Evolutionary conservation across 2,113 vertebrate species (phyloP), one percentile per base, ranked within the genome.

Genomic region (Ramphastos sulfuratus): DNA sequence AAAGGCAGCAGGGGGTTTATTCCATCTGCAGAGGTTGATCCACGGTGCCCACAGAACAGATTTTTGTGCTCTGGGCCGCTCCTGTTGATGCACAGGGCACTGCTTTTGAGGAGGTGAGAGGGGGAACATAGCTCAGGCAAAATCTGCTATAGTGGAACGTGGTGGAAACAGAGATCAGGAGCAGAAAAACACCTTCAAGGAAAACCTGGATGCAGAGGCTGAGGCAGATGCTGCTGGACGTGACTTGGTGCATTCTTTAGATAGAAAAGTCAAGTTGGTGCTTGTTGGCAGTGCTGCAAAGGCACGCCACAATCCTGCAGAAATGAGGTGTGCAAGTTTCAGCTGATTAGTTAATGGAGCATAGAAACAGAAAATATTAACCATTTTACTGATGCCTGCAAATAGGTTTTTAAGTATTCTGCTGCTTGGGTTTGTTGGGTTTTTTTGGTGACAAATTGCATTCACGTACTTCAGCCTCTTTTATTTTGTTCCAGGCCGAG

Each of bases 321-420:
- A 96, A 91, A 87, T 70, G 95, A 82, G 88, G 95, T 12, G 15
- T 95, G 93, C 94, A 52, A 18, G 37, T 75, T 93, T 87, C 87
- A 94, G 85, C 90, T 82, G 70, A 91, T 85, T 71, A 67, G 79
- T 77, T 92, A 80, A 74, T 87, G 80, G 75, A 90, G 66, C 59
- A 1, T 10, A 50, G 87, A 73, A 81, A 85, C 61, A 90, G 65
- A 90, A 86, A 87, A 82, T 58, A 82, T 46, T 65, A 87, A 88
- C 66, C 39, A 9, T 73, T 92, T 75, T 72, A 39, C 46, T 82
- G 55, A 15, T 69, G 77, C 27, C 55, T 73, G 28, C 78, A 55
- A 87, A 85, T 55, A 67, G n/a, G 7, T 74, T 65, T 93, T 71
- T 9, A 75, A 90, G 44, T 69, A 23, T 17, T 93, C 58, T 67